Evolutionary conservation across 2,888 invertebrate species (phyloP).

Genomic region (Lymantria monacha): DNA sequence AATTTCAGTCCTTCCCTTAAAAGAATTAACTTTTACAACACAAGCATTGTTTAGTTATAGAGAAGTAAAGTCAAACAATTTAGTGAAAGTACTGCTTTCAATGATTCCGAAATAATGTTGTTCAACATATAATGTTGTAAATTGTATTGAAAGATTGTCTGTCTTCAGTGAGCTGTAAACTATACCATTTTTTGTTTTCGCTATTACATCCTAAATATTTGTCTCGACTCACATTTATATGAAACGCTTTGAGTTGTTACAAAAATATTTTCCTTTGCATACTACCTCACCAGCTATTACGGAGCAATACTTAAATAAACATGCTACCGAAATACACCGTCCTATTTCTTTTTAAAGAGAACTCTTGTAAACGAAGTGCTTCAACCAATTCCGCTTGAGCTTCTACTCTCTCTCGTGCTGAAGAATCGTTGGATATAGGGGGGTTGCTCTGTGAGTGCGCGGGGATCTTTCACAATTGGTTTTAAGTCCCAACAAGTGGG

Average conservation of each 20-base stretch:
- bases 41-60: too few species aligned
- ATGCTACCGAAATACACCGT: conserved; percentile 43
- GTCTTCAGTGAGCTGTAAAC: conserved; percentile 6
- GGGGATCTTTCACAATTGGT: conserved; percentile 33
- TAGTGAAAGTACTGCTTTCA: too few species aligned
- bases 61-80: too few species aligned
- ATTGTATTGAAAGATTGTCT: too few species aligned
- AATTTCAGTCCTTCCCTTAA: too few species aligned
- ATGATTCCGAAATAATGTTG: too few species aligned
- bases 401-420: conserved; percentile 10
- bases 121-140: too few species aligned
- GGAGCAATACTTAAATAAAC: conserved; percentile 44
- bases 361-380: conserved; percentile 49
- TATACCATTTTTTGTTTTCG: conserved; percentile 10
- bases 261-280: conserved; percentile 10
- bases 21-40: too few species aligned
- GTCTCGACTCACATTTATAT: conserved; percentile 10
- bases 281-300: conserved; percentile 26
- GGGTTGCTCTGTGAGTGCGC: conserved; percentile 6
- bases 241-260: conserved; percentile 5
- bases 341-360: conserved; percentile 57
- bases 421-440: neutral
- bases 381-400: conserved; percentile 32
- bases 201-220: conserved; percentile 15
- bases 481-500: conserved; percentile 51